Evolutionary conservation across 2,888 invertebrate genomes (phyloP).

Genomic region (Autographa pulchrina): DNA sequence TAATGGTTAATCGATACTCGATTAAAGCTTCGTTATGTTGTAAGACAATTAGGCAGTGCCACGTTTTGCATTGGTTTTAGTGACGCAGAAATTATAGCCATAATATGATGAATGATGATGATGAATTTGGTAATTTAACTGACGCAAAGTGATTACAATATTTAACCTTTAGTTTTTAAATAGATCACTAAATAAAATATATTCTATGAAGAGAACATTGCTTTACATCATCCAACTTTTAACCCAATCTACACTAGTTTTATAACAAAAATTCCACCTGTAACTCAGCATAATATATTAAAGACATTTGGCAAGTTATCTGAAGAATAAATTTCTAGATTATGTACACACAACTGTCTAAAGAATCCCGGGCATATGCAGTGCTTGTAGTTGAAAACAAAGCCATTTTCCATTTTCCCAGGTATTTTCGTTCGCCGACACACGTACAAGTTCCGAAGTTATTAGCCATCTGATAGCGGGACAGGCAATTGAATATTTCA

Average conservation of each 20-base stretch:
- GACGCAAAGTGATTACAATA: too few species aligned
- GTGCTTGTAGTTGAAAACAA: slow-evolving; percentile 66
- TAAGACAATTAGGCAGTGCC: too few species aligned
- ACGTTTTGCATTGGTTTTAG: too few species aligned
- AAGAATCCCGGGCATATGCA: slow-evolving; percentile 53
- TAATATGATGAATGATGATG: too few species aligned
- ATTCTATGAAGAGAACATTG: neutral
- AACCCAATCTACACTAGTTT: neutral
- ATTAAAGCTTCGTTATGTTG: too few species aligned
- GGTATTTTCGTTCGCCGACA: slow-evolving; percentile 66
- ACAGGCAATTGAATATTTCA: slow-evolving; percentile 72
- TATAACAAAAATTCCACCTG: neutral
- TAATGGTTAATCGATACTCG: too few species aligned
- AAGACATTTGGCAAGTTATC: slow-evolving; percentile 40
- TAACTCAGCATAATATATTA: slow-evolving; percentile 16
- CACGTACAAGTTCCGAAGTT: slow-evolving; percentile 70
- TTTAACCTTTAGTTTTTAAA: too few species aligned
- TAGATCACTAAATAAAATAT: neutral
- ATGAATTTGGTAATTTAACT: too few species aligned
- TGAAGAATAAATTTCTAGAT: slow-evolving; percentile 55
- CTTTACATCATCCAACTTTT: neutral
- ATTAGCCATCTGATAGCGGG: slow-evolving; percentile 69
- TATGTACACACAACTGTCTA: slow-evolving; percentile 40
- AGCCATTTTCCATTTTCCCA: slow-evolving; percentile 58
- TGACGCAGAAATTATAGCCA: too few species aligned